Evolutionary conservation across 2,888 invertebrate species (phyloP).

Genomic region (Isotomurus palustris): DNA sequence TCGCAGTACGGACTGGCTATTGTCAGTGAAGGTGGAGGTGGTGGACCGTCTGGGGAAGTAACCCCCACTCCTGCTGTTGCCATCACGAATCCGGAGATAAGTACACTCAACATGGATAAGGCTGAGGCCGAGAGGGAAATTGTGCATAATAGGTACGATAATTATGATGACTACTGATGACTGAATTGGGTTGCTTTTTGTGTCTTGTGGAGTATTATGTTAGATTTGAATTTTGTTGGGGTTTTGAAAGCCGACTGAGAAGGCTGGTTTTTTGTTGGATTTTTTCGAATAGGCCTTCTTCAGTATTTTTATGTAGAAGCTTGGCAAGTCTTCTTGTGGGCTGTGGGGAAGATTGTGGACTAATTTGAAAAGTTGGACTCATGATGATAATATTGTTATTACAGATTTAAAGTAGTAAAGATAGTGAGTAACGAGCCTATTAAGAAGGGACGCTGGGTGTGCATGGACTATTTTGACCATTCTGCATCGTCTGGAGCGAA

Average conservation of each 20-base stretch:
- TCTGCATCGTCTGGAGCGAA: conserved; percentile 52
- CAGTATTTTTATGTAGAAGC: too few relatives aligned
- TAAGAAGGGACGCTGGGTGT: conserved; percentile 86
- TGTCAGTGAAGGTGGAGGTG: conserved; percentile 55
- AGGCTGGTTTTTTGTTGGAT: too few relatives aligned
- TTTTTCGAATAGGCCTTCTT: too few relatives aligned
- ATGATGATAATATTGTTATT: conserved; percentile 4
- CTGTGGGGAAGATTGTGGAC: too few relatives aligned
- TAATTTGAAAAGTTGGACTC: too few relatives aligned
- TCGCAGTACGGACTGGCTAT: conserved; percentile 78
- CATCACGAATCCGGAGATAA: background rate
- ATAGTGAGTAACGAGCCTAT: conserved; percentile 94
- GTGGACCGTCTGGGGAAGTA: conserved; percentile 16
- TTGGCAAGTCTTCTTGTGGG: too few relatives aligned
- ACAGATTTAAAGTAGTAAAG: conserved; percentile 87
- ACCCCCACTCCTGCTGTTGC: conserved; percentile 18
- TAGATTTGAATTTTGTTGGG: too few relatives aligned
- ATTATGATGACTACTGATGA: background rate
- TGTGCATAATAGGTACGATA: conserved; percentile 36
- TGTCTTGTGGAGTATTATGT: too few relatives aligned
- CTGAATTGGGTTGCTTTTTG: background rate
- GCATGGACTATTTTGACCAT: conserved; percentile 89
- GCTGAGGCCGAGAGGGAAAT: conserved; percentile 36
- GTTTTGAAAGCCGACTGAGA: too few relatives aligned
- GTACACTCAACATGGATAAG: conserved; percentile 22